phyloP scores from a whole-genome alignment of 2,797 vertebrate species.

The Oryzias dopingdopingensis region DNA sequence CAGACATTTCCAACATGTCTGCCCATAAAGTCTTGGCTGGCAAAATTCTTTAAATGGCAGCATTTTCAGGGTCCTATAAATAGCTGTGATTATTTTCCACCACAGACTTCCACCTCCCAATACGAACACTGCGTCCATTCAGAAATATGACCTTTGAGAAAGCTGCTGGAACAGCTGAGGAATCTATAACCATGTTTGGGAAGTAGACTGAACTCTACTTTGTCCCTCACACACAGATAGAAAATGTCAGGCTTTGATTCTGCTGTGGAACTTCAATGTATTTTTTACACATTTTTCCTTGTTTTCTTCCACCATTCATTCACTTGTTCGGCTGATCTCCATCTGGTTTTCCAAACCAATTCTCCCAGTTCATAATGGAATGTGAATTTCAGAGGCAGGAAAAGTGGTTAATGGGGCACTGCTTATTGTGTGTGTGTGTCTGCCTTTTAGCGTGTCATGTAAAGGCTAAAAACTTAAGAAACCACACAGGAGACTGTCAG shows the following conservation, averaged over 20 bases:
- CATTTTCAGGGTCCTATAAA: constrained; percentile 75
- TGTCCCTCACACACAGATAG: constrained; percentile 41
- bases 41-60: constrained; percentile 54
- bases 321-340: constrained; percentile 47
- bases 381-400: constrained; percentile 73
- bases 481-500: constrained; percentile 15
- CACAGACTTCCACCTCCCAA: constrained; percentile 37
- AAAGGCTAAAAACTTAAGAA: constrained; percentile 20
- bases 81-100: constrained; percentile 63
- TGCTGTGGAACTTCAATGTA: constrained; percentile 18
- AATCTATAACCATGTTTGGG: constrained; percentile 38
- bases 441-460: constrained; percentile 46
- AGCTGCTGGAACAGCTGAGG: constrained; percentile 49
- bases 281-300: constrained; percentile 5
- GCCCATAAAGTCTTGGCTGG: constrained; percentile 50
- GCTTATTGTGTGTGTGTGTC: constrained; percentile 19
- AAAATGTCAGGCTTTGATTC: constrained; percentile 59
- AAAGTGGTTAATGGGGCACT: constrained; percentile 65
- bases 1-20: constrained; percentile 21
- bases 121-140: constrained; percentile 57
- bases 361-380: constrained; percentile 53
- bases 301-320: constrained; percentile 5
- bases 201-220: constrained; percentile 43
- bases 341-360: constrained; percentile 35
- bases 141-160: constrained; percentile 33